Conservation (phyloP, 2,797 vertebrate genomes). For the Holocentrus rufus region DNA sequence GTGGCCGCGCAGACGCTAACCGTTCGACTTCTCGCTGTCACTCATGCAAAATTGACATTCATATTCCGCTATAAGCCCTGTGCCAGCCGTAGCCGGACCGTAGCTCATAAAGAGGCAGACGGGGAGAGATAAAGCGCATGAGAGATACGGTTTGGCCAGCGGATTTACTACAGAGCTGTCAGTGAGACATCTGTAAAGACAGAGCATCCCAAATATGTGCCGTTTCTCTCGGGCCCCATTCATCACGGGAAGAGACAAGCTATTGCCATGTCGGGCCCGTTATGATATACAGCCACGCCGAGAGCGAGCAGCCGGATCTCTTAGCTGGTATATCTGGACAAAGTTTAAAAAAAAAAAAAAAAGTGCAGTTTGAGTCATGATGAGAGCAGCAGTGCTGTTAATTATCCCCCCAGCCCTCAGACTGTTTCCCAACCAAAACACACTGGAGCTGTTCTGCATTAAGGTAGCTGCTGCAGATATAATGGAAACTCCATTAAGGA, state of each 20-base stretch:
- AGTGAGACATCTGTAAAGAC: slow-evolving; percentile 54
- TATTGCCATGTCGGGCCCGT: slow-evolving; percentile 42
- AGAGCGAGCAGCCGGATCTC: slow-evolving; percentile 22
- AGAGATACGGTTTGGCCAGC: slow-evolving; percentile 21
- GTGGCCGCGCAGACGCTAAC: slow-evolving; percentile 39
- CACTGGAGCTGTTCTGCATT: slow-evolving; percentile 30
- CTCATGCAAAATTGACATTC: slow-evolving; percentile 36
- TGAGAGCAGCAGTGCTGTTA: slow-evolving; percentile 17
- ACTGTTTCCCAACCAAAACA: slow-evolving; percentile 49
- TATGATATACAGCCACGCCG: slow-evolving; percentile 47
- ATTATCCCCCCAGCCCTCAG: slow-evolving; percentile 7
- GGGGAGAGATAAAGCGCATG: slow-evolving; percentile 18
- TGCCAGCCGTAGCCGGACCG: background rate
- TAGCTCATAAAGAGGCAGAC: slow-evolving; percentile 18
- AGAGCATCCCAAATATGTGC: slow-evolving; percentile 56
- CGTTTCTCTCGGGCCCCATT: slow-evolving; percentile 47
- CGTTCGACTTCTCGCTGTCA: slow-evolving; percentile 48
- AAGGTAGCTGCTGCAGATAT: slow-evolving; percentile 6
- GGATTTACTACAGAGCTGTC: slow-evolving; percentile 60
- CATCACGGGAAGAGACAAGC: slow-evolving; percentile 53
- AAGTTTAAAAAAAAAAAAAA: slow-evolving; percentile 14
- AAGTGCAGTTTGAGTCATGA: slow-evolving; percentile 18
- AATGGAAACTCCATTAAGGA: slow-evolving; percentile 34
- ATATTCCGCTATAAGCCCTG: slow-evolving; percentile 14
- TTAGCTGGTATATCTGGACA: slow-evolving; percentile 40